Evolutionary conservation across 2,888 invertebrate genomes (phyloP).

Genomic region (Cerastis leucographa): DNA sequence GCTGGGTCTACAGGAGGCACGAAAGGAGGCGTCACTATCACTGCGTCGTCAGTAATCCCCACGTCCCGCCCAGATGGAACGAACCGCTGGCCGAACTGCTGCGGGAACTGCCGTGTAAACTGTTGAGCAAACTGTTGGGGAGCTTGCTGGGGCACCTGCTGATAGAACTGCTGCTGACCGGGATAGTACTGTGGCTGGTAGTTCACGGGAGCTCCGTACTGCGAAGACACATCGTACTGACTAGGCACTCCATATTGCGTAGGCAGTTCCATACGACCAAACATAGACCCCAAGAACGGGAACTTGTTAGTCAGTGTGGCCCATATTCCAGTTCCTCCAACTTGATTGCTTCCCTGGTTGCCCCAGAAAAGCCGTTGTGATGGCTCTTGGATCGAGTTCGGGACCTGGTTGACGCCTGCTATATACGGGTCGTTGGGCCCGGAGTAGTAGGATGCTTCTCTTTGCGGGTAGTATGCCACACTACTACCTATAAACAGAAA

Average conservation of each 20-base stretch:
- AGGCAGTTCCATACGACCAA: slow-evolving; percentile 84
- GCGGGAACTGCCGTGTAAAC: slow-evolving; percentile 70
- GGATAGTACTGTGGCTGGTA: slow-evolving; percentile 69
- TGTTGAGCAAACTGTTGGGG: slow-evolving; percentile 61
- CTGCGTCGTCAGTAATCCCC: slow-evolving; percentile 85
- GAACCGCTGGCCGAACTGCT: slow-evolving; percentile 73
- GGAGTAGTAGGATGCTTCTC: slow-evolving; percentile 81
- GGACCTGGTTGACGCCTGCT: slow-evolving; percentile 72
- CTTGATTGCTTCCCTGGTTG: slow-evolving; percentile 84
- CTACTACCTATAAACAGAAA: slow-evolving; percentile 81
- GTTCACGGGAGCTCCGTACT: slow-evolving; percentile 70
- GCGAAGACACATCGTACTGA: slow-evolving; percentile 66
- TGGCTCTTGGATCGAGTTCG: slow-evolving; percentile 77
- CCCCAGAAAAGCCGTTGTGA: slow-evolving; percentile 87
- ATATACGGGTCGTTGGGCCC: slow-evolving; percentile 82
- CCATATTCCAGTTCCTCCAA: slow-evolving; percentile 87
- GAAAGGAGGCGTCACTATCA: slow-evolving; percentile 86
- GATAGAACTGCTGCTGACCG: slow-evolving; percentile 67
- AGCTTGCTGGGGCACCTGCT: slow-evolving; percentile 70
- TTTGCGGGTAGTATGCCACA: slow-evolving; percentile 82
- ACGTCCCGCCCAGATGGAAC: slow-evolving; percentile 82
- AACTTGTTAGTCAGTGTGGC: slow-evolving; percentile 86
- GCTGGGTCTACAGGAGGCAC: slow-evolving; percentile 77
- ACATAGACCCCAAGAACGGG: slow-evolving; percentile 85
- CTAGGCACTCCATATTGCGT: slow-evolving; percentile 78